Percentiles rank a stretch among this genome's conserved stretches.
phyloP scores from a whole-genome alignment of 2,113 vertebrate species.

The Trematocara macrostoma region DNA sequence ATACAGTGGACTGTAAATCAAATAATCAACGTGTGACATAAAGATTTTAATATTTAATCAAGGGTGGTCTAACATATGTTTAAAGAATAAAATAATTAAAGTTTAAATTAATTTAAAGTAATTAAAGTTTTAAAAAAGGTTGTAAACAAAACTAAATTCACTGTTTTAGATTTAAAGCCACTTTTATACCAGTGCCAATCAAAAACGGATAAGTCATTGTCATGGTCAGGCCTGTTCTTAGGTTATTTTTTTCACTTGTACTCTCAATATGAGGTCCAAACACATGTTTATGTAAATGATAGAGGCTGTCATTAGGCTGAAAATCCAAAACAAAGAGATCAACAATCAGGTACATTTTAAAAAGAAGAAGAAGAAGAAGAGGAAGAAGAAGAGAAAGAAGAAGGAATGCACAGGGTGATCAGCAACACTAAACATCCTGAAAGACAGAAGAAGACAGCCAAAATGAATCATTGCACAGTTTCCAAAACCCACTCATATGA shows the following conservation, averaged over 20 bases:
- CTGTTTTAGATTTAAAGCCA: not conserved
- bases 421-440: not conserved
- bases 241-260: not conserved
- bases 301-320: not conserved
- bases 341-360: not conserved
- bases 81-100: not conserved
- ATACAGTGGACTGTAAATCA: not conserved
- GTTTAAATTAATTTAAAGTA: not conserved
- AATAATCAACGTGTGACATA: not conserved
- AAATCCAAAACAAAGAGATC: not conserved
- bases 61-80: not conserved
- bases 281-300: not conserved
- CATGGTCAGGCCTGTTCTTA: not conserved
- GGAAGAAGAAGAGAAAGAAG: not conserved
- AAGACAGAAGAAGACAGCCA: not conserved
- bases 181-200: not conserved
- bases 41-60: not conserved
- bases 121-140: not conserved
- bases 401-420: not conserved
- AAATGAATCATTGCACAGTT: not conserved
- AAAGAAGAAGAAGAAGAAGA: not conserved
- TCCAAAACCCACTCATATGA: not conserved
- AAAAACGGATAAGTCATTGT: not conserved
- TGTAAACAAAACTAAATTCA: not conserved
- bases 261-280: not conserved